Evolutionary conservation across 2,888 invertebrate species (phyloP).

Genomic region (Ectemnius cavifrons): DNA sequence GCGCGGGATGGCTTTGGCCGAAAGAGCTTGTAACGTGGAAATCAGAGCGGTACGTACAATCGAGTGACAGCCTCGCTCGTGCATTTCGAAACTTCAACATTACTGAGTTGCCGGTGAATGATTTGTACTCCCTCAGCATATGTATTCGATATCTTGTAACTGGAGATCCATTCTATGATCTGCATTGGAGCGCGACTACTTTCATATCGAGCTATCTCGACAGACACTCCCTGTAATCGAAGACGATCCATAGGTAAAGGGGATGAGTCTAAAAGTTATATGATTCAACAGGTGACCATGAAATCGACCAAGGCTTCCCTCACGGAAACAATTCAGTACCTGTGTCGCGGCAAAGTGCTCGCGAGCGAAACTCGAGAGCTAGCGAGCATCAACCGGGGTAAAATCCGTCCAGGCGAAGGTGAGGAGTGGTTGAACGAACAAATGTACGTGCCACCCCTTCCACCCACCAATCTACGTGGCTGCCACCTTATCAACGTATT

Average conservation of each 20-base stretch:
- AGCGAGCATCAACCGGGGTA: conserved; percentile 88
- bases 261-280: background rate
- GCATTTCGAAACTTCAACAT: conserved; percentile 13
- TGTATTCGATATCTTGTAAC: background rate
- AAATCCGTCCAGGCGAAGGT: conserved; percentile 88
- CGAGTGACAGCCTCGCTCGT: conserved; percentile 22
- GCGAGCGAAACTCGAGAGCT: conserved; percentile 93
- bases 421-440: conserved; percentile 94
- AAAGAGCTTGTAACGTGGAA: conserved; percentile 35
- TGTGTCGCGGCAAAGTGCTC: conserved; percentile 90
- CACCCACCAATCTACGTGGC: conserved; percentile 95
- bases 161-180: background rate
- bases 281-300: conserved; percentile 81
- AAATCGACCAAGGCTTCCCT: conserved; percentile 91
- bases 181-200: no score
- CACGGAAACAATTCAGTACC: conserved; percentile 94
- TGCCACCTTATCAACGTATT: conserved; percentile 96
- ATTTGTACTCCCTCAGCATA: background rate
- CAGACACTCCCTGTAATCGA: no score
- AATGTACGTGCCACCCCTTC: conserved; percentile 94
- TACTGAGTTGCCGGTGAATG: background rate
- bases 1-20: conserved; percentile 13
- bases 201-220: no score
- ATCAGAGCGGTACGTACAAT: conserved; percentile 16
- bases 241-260: no score